A percentile compares a stretch with the other conserved stretches of the same genome.
Conservation (phyloP, 2,888 invertebrate species). For the Thera britannica region DNA sequence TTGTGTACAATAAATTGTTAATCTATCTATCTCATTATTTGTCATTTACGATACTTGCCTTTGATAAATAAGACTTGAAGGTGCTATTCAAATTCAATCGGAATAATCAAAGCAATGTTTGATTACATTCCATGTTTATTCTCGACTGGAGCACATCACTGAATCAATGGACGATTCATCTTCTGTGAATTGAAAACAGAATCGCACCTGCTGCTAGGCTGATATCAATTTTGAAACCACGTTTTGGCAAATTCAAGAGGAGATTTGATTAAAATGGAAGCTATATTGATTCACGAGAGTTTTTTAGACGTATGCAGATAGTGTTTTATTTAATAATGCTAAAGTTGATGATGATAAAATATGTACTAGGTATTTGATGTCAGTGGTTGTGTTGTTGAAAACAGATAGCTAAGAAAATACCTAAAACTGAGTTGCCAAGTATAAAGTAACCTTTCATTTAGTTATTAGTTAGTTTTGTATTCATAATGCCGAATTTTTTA, state of each 20-base stretch:
- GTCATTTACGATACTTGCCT: not conserved
- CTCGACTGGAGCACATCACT: constrained; percentile 20
- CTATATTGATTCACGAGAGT: no score
- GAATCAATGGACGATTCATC: constrained; percentile 32
- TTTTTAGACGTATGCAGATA: no score
- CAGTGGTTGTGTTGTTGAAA: no score
- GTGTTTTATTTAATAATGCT: constrained; percentile 1
- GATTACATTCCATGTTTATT: not conserved
- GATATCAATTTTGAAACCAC: constrained; percentile 60
- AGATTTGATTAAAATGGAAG: constrained; percentile 13
- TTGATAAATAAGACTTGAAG: not conserved
- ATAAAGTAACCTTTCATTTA: no score
- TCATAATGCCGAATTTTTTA: no score
- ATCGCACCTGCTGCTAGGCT: constrained; percentile 62
- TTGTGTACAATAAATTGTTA: not conserved
- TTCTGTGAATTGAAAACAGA: constrained; percentile 60
- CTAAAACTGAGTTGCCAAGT: no score
- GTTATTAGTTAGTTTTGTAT: no score
- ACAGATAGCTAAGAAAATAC: no score
- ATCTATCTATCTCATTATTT: not conserved
- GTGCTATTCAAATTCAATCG: not conserved
- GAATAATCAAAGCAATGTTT: not conserved
- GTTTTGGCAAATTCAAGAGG: constrained; percentile 43
- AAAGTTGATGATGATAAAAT: not conserved
- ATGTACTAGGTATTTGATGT: no score